Base-by-base conservation (phyloP, 2,113 vertebrate genomes). In the Semnopithecus entellus region DNA sequence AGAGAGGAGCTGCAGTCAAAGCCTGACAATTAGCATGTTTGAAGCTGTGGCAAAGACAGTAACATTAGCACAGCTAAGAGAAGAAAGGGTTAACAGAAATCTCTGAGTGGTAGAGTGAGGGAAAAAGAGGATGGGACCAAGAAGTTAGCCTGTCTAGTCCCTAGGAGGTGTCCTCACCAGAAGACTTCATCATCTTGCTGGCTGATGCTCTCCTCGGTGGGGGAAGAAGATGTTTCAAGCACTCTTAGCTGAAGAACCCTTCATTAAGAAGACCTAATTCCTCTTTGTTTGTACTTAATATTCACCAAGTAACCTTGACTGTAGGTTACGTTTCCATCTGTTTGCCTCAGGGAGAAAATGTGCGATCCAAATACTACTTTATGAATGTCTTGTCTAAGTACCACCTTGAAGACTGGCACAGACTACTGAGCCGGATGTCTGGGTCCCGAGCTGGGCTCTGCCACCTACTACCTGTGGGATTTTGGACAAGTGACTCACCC, bases 171-270 rank as follows among this genome's bases (percentile, higher is more conserved):
- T 38, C 57, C 23, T 91, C 40, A 27, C 48, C n/a, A 8, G 61
- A 52, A 90, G 55, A 78, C 81, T 70, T 90, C 43, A 57, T 83
- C 43, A 2, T 94, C 76, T 80, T 27, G 48, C 40, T 16, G 5
- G 38, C 50, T 50, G 48, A 18, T 40, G 87, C 80, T 92, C 75
- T 94, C 50, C 92, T 88, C 64, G 4, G 64, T 50, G 52, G 70
- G 90, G 57, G 52, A 55, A 81, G 78, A 92, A n/a, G 72, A 32
- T 89, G 43, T 96, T 86, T 97, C 96, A 97, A 97, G 97, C n/a
- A 85, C 95, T 94, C 97, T 97, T 75, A 97, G 84, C 97, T 97
- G 94, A 98, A 97, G 97, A 97, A 97, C 97, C 2, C 98, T 97
- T 97, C 96, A 97, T 97, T 97, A 97, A 95, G 97, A 92, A 96